Evolutionary conservation across 2,888 invertebrate species (phyloP).

Genomic region (Ophion slaviceki): DNA sequence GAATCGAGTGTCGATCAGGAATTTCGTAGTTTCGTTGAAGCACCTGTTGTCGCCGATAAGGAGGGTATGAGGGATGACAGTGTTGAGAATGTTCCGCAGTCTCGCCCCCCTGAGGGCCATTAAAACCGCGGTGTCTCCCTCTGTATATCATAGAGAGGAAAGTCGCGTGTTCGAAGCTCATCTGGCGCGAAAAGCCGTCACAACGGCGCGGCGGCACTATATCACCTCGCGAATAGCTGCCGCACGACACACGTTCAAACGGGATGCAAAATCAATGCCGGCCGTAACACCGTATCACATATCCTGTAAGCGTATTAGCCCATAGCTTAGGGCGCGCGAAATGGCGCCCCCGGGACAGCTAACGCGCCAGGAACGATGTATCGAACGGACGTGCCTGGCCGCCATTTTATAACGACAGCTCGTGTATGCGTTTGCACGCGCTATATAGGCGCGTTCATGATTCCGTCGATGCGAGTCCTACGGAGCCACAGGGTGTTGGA

Average conservation of each 20-base stretch:
- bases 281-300: slow-evolving; percentile 73
- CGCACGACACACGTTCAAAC: slow-evolving; percentile 76
- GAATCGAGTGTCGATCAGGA: background rate
- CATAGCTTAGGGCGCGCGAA: slow-evolving; percentile 35
- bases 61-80: slow-evolving; percentile 52
- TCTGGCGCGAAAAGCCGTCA: slow-evolving; percentile 77
- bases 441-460: background rate
- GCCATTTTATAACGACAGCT: background rate
- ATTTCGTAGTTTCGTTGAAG: slow-evolving; percentile 52
- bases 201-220: slow-evolving; percentile 76
- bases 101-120: slow-evolving; percentile 48
- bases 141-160: slow-evolving; percentile 73
- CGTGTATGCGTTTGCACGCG: background rate
- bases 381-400: slow-evolving; percentile 15
- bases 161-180: slow-evolving; percentile 81
- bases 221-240: slow-evolving; percentile 78
- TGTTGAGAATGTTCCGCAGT: slow-evolving; percentile 55
- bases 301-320: slow-evolving; percentile 74
- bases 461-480: background rate
- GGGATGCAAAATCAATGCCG: slow-evolving; percentile 79
- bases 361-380: slow-evolving; percentile 23
- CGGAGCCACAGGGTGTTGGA: too few relatives aligned
- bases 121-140: slow-evolving; percentile 54
- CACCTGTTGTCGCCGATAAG: slow-evolving; percentile 76
- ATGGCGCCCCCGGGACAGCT: slow-evolving; percentile 36